Conservation (phyloP, 2,888 invertebrate genomes). For the Habroteleia sp. region DNA sequence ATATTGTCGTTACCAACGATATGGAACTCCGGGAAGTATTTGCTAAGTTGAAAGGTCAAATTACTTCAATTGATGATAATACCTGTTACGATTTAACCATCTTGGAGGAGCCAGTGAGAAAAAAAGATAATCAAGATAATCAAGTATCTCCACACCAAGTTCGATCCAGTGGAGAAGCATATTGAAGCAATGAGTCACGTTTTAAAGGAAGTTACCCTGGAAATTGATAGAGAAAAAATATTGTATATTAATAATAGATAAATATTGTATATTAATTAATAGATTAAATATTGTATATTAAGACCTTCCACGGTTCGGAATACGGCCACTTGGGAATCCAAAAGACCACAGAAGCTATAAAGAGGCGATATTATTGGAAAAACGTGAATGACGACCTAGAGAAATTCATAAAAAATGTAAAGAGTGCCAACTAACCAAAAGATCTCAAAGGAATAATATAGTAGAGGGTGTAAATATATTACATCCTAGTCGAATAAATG, state of each 20-base stretch:
- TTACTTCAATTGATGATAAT: background rate
- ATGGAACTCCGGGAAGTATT: background rate
- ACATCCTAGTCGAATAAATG: background rate
- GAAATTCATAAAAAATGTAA: conserved; percentile 7
- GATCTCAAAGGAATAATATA: background rate
- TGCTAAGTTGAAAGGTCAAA: background rate
- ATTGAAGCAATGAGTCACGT: too few relatives aligned
- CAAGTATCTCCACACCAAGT: conserved; percentile 7
- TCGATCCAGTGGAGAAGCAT: background rate
- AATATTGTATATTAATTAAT: too few relatives aligned
- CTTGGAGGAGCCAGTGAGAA: background rate
- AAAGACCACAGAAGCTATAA: conserved; percentile 1
- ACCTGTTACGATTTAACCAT: background rate
- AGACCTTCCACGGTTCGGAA: background rate
- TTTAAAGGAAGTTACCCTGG: too few relatives aligned
- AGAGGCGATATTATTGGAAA: background rate
- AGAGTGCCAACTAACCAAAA: conserved; percentile 1
- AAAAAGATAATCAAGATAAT: background rate
- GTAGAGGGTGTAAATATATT: conserved; percentile 1
- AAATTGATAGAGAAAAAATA: too few relatives aligned
- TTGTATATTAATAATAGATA: too few relatives aligned
- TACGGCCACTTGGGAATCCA: conserved; percentile 4
- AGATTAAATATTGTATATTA: too few relatives aligned
- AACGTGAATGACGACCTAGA: background rate
- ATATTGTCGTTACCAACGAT: background rate